These are phyloP conservation scores for Percopsis omiscomaycus DNA, from an alignment of 2,797 vertebrate species.

Conservation along the genomic window DNA sequence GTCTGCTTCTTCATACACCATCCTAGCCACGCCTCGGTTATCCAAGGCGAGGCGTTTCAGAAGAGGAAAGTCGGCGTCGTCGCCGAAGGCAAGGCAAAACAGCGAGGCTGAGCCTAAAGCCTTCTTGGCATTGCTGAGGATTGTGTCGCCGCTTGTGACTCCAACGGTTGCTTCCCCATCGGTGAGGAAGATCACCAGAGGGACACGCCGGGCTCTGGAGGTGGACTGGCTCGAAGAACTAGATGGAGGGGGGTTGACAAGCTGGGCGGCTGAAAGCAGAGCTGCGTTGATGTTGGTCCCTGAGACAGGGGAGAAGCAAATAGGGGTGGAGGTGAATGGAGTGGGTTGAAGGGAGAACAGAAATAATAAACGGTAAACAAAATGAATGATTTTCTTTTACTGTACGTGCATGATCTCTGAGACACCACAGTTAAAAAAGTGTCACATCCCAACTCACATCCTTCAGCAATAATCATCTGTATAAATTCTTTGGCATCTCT, in stretches of 20 bases:
- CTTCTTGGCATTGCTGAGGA: slow-evolving; percentile 78
- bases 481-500: slow-evolving; percentile 81
- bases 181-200: slow-evolving; percentile 85
- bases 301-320: slow-evolving; percentile 40
- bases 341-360: neutral
- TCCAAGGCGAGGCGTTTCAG: slow-evolving; percentile 80
- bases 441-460: slow-evolving; percentile 75
- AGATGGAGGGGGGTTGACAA: slow-evolving; percentile 72
- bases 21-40: slow-evolving; percentile 79
- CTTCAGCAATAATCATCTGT: slow-evolving; percentile 79
- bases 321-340: neutral
- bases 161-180: slow-evolving; percentile 85
- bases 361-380: neutral
- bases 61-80: slow-evolving; percentile 84
- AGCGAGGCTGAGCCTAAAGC: slow-evolving; percentile 75
- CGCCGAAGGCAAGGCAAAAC: slow-evolving; percentile 85
- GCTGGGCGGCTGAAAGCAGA: slow-evolving; percentile 80
- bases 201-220: slow-evolving; percentile 64
- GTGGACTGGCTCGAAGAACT: slow-evolving; percentile 34
- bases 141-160: slow-evolving; percentile 73
- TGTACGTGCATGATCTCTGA: neutral
- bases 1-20: slow-evolving; percentile 83
- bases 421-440: neutral
- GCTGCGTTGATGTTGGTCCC: slow-evolving; percentile 88
- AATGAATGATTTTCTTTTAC: neutral